phyloP scores from a whole-genome alignment of 2,888 invertebrate species.

The Eupelmus urozonus region DNA sequence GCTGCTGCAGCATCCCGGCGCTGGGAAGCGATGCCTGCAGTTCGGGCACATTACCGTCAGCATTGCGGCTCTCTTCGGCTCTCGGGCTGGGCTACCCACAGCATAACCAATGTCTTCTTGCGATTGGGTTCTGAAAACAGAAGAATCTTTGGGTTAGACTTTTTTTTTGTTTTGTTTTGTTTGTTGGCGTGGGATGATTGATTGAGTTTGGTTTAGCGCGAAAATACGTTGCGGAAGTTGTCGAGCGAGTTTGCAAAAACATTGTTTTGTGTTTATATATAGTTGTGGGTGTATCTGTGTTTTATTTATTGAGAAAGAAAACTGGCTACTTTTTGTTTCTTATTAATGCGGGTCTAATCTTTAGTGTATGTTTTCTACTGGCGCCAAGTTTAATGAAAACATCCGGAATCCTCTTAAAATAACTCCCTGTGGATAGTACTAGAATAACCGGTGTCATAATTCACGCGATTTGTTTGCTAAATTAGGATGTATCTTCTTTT shows the following conservation, averaged over 20 bases:
- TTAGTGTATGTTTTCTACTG: background rate
- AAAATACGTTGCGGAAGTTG: too few species aligned
- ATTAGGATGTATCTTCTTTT: too few species aligned
- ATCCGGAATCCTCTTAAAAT: constrained; percentile 1
- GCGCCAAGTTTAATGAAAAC: constrained; percentile 5
- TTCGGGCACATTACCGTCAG: constrained; percentile 84
- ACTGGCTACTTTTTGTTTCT: background rate
- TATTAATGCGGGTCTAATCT: background rate
- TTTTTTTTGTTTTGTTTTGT: background rate
- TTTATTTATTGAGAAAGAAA: too few species aligned
- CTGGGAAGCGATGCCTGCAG: constrained; percentile 83
- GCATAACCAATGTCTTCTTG: constrained; percentile 46
- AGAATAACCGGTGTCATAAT: too few species aligned
- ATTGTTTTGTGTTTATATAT: too few species aligned
- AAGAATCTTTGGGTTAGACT: background rate
- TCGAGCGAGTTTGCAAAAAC: too few species aligned
- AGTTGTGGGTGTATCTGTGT: too few species aligned
- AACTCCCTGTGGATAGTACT: too few species aligned
- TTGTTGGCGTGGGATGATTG: too few species aligned
- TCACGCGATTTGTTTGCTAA: too few species aligned
- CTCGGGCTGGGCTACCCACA: background rate
- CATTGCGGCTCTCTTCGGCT: constrained; percentile 64
- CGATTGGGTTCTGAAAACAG: constrained; percentile 27
- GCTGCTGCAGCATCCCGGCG: constrained; percentile 69
- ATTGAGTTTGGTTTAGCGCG: too few species aligned